phyloP scores from a whole-genome alignment of 2,113 vertebrate species.

The Ailurus styani region DNA sequence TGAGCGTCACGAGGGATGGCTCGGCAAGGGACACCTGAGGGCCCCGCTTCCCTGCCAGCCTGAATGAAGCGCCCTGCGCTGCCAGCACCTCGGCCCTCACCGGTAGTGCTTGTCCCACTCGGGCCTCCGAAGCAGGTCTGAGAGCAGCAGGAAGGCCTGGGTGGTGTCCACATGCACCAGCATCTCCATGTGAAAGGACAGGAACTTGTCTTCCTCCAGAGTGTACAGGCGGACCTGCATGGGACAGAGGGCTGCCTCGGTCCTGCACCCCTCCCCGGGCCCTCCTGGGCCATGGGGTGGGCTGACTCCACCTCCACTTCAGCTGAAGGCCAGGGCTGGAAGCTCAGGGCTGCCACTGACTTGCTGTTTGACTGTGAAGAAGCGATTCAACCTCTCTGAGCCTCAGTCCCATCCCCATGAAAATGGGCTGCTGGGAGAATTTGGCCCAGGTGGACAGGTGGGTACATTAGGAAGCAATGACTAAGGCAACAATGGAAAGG shows the following conservation, averaged over 20 bases:
- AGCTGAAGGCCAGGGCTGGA: background rate
- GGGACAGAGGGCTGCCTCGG: background rate
- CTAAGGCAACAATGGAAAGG: background rate
- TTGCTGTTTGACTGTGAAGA: background rate
- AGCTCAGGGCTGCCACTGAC: background rate
- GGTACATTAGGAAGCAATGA: background rate
- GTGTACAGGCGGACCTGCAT: slow-evolving; percentile 90
- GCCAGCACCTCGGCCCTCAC: slow-evolving; percentile 79
- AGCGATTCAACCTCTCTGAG: background rate
- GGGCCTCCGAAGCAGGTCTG: slow-evolving; percentile 88
- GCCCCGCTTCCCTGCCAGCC: background rate
- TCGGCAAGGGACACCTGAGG: background rate
- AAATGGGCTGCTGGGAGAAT: background rate
- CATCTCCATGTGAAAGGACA: slow-evolving; percentile 94
- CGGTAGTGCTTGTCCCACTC: slow-evolving; percentile 93
- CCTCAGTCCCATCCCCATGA: background rate
- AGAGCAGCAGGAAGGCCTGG: slow-evolving; percentile 90
- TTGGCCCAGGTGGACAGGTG: background rate
- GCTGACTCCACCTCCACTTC: no score
- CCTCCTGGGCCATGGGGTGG: accelerated
- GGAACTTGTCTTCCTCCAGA: slow-evolving; percentile 92
- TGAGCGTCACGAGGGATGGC: background rate
- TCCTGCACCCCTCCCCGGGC: background rate
- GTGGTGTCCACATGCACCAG: slow-evolving; percentile 79
- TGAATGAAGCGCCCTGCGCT: no score